Evolutionary conservation across 2,888 invertebrate species (phyloP), one percentile per base, ranked within the genome.

Genomic region (Scaptomyza tumidula): DNA sequence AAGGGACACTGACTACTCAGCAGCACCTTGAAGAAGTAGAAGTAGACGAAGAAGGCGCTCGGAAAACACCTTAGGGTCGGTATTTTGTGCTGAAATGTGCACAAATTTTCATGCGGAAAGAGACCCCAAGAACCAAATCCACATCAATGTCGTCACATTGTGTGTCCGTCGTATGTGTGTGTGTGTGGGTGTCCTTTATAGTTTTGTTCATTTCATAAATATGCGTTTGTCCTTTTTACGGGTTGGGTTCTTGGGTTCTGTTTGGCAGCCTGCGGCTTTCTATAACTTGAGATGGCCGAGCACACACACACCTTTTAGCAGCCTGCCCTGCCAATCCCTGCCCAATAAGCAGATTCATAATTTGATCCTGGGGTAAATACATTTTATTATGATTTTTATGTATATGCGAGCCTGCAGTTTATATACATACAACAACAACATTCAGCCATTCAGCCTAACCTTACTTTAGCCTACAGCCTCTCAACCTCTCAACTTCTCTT

Each of bases 341-440:
- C 19, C 50, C n/a, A 76, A 73, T 83, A 79, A 83, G 87, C 72
- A 88, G 89, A 90, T 88, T 90, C 90, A 90, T 90, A 90, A 90
- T 90, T 91, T 90, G 88, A 90, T 90, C 86, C 83, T 74, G 86
- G 88, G 83, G 87, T 88, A 90, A 90, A 90, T 90, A 86, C 80
- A 88, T 90, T 90, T 90, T 91, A 90, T 91, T 90, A 88, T 78
- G 89, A 86, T 86, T 86, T 88, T 86, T 82, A 84, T 84, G 76
- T 75, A 75, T 84, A 82, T 75, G 86, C 66, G 82, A 85, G 89
- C 76, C 82, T 87, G 89, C 82, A 87, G 84, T 84, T 80, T 80
- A 80, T 80, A 80, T 81, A 71, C 6, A n/a, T 19, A 19, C 19
- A 19, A 19, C 19, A 19, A 19, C 19, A 19, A 19, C 19, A 19